phyloP scores from a whole-genome alignment of 2,797 vertebrate genomes.

The Anguilla anguilla region DNA sequence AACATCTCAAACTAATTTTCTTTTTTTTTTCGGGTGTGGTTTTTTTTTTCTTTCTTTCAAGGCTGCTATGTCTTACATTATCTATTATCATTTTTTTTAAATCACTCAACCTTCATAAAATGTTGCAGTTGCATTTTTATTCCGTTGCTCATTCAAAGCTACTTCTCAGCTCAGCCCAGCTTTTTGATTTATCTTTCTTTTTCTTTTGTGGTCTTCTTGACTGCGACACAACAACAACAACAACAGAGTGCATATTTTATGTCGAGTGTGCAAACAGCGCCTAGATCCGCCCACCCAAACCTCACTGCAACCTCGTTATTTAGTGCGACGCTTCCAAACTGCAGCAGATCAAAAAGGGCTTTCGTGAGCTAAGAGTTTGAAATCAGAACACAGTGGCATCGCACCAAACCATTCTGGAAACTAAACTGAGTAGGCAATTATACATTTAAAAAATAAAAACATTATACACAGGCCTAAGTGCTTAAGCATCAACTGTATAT shows the following conservation, averaged over 20 bases:
- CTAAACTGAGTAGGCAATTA: neutral
- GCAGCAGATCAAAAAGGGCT: neutral
- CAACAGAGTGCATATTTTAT: neutral
- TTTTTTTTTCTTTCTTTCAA: neutral
- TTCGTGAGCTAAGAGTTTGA: neutral
- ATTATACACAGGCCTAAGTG: neutral
- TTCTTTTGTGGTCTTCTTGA: neutral
- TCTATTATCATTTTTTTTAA: neutral
- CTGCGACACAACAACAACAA: neutral
- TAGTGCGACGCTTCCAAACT: neutral
- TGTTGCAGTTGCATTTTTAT: too few species aligned
- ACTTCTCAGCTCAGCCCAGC: neutral
- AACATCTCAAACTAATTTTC: neutral
- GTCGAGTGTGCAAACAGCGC: neutral
- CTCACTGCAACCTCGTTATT: neutral
- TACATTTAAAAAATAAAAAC: too few species aligned
- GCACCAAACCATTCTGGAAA: neutral
- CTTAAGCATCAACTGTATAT: neutral
- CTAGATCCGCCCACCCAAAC: neutral
- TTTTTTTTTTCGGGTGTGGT: neutral
- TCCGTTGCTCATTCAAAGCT: too few species aligned
- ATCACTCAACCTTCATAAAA: neutral
- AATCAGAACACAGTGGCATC: neutral
- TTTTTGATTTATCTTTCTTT: neutral
- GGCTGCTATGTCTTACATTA: neutral